These are phyloP conservation scores for Episyrphus balteatus DNA, from an alignment of 1,140 invertebrate species.

Conservation along the genomic window DNA sequence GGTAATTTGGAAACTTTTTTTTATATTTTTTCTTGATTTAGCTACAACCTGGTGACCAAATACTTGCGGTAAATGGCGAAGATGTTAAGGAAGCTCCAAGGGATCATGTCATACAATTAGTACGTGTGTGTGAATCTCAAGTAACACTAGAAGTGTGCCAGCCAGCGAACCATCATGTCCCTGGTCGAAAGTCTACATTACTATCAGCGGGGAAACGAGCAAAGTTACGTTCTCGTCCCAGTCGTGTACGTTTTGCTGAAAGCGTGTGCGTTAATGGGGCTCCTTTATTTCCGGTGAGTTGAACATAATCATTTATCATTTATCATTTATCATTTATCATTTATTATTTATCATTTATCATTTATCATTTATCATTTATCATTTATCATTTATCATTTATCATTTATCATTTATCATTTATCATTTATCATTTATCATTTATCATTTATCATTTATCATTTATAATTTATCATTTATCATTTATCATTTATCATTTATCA, in stretches of 20 bases:
- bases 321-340: constrained; percentile 1
- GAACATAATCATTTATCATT: too few relatives aligned
- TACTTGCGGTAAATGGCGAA: constrained; percentile 78
- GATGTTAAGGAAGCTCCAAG: constrained; percentile 73
- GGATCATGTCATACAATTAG: constrained; percentile 81
- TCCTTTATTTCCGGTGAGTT: constrained; percentile 58
- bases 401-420: too few relatives aligned
- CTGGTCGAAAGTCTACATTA: constrained; percentile 64
- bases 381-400: background rate
- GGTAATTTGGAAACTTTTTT: background rate
- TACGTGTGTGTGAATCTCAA: constrained; percentile 64
- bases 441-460: too few relatives aligned
- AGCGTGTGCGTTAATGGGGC: constrained; percentile 78
- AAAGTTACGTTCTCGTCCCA: constrained; percentile 65
- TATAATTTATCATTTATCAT: background rate
- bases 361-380: too few relatives aligned
- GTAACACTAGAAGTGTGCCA: constrained; percentile 74
- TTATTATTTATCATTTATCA: background rate
- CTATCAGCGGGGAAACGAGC: constrained; percentile 79
- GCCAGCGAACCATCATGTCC: constrained; percentile 57
- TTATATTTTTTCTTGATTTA: constrained; percentile 6
- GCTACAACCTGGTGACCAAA: constrained; percentile 80
- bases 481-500: too few relatives aligned
- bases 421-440: constrained; percentile 3
- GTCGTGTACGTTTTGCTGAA: constrained; percentile 78